Conservation (phyloP, 2,113 vertebrate genomes). For the Gadus chalcogrammus region DNA sequence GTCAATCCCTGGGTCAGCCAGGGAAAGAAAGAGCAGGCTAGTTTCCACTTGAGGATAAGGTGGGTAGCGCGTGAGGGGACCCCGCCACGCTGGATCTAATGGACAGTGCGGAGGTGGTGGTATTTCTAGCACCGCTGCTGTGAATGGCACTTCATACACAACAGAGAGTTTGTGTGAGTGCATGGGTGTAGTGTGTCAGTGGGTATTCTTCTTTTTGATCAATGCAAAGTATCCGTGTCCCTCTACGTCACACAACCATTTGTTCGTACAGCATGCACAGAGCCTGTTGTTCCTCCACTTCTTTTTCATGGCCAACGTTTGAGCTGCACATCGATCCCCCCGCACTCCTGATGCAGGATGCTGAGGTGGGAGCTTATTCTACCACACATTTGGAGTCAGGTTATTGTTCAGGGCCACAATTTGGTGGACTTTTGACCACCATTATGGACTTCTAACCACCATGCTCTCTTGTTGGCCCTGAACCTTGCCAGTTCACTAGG, state of each 20-base stretch:
- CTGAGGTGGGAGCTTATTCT: not conserved
- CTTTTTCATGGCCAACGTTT: constrained; percentile 22
- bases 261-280: not conserved
- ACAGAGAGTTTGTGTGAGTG: constrained; percentile 1
- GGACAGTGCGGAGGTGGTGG: constrained; percentile 7
- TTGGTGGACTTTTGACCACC: not conserved
- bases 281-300: constrained; percentile 1
- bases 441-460: no score
- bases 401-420: not conserved
- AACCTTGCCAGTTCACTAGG: no score
- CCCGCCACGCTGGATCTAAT: constrained; percentile 11
- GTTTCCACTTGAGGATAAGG: constrained; percentile 23
- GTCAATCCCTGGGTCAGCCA: not conserved
- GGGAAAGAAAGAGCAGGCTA: constrained; percentile 3
- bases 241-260: no score
- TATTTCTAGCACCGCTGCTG: constrained; percentile 33
- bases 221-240: no score
- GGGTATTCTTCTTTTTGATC: no score
- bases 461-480: no score
- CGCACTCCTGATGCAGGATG: constrained; percentile 1
- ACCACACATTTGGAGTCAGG: not conserved
- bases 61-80: constrained; percentile 8
- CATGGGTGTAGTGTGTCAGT: not conserved
- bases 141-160: constrained; percentile 11
- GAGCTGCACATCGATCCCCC: constrained; percentile 29